Evolutionary conservation across 2,888 invertebrate species (phyloP).

Genomic region (Plemyria rubiginata): DNA sequence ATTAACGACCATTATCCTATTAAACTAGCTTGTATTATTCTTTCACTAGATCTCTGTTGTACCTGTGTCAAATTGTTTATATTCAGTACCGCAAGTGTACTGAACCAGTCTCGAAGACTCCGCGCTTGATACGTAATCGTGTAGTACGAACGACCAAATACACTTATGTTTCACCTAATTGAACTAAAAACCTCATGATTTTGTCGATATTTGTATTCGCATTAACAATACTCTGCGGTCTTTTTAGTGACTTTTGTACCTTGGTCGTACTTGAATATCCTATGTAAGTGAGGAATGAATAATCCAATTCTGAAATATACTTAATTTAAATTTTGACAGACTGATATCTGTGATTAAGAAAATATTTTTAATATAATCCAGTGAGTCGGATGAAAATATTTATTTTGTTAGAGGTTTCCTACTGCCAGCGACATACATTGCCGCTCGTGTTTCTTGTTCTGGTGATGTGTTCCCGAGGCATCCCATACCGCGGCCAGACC

Average conservation of each 20-base stretch:
- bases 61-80: slow-evolving; percentile 82
- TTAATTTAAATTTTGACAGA: slow-evolving; percentile 85
- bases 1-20: slow-evolving; percentile 81
- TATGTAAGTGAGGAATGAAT: slow-evolving; percentile 79
- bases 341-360: slow-evolving; percentile 85
- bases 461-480: slow-evolving; percentile 60
- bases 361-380: slow-evolving; percentile 85
- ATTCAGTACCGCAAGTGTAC: slow-evolving; percentile 77
- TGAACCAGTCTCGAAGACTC: slow-evolving; percentile 68
- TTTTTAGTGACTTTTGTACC: slow-evolving; percentile 84
- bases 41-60: slow-evolving; percentile 85
- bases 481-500: slow-evolving; percentile 48
- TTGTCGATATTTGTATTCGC: slow-evolving; percentile 67
- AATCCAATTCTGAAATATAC: slow-evolving; percentile 84
- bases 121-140: slow-evolving; percentile 70
- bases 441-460: slow-evolving; percentile 71
- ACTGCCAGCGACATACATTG: slow-evolving; percentile 76
- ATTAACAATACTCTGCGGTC: slow-evolving; percentile 80
- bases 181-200: slow-evolving; percentile 60
- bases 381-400: slow-evolving; percentile 84
- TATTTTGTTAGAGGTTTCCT: slow-evolving; percentile 82
- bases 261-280: slow-evolving; percentile 80
- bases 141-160: slow-evolving; percentile 75
- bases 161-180: slow-evolving; percentile 63
- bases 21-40: slow-evolving; percentile 82